phyloP scores from a whole-genome alignment of 2,797 vertebrate genomes.

The Threskiornis aethiopicus region DNA sequence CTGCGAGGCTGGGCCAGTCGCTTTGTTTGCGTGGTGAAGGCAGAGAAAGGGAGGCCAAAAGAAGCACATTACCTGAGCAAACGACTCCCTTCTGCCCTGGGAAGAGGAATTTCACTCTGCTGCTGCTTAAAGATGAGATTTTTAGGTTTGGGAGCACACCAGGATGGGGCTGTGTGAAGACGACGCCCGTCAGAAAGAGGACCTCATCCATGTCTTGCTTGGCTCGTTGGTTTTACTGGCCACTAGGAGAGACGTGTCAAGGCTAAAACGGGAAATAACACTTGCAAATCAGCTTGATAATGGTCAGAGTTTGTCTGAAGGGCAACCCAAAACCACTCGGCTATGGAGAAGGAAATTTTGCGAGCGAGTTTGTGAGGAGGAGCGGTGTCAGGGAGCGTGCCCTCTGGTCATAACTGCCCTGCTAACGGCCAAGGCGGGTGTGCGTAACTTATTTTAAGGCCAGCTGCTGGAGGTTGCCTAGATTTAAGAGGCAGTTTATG shows the following conservation, averaged over 20 bases:
- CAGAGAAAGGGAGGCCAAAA: neutral
- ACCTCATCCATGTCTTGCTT: neutral
- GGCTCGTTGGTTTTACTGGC: neutral
- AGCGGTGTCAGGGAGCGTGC: neutral
- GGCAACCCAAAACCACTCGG: neutral
- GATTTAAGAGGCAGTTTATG: neutral
- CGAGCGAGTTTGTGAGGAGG: neutral
- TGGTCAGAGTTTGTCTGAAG: neutral
- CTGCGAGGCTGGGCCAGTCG: neutral
- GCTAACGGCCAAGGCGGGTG: neutral
- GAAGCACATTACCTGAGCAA: neutral
- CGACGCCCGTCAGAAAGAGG: accelerated
- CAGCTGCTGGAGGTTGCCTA: neutral
- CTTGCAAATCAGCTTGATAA: neutral
- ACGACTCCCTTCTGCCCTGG: accelerated
- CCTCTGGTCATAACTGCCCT: neutral
- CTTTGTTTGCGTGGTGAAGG: neutral
- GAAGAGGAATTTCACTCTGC: neutral
- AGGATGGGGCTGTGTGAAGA: accelerated
- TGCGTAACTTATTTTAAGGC: neutral
- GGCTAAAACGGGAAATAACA: neutral
- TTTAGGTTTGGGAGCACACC: neutral
- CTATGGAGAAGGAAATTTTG: neutral
- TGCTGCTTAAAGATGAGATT: neutral
- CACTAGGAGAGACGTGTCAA: accelerated